Percentiles rank a stretch among this genome's conserved stretches.
phyloP scores from a whole-genome alignment of 2,888 invertebrate species.

The Idaea dimidiata region DNA sequence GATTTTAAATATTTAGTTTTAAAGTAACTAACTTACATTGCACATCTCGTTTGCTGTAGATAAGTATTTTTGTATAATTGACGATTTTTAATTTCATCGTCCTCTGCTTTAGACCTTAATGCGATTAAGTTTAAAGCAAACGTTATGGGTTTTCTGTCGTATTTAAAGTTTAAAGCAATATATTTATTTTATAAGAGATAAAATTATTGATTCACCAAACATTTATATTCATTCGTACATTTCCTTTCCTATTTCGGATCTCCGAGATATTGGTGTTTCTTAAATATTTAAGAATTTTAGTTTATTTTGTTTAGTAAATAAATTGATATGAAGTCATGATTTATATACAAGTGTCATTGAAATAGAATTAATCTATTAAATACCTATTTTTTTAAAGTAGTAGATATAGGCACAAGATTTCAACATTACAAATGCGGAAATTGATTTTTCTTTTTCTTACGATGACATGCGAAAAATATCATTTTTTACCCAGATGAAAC shows the following conservation, averaged over 20 bases:
- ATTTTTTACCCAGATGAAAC: neutral
- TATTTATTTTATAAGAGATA: neutral
- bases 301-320: slow-evolving; percentile 16
- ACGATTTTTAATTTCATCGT: slow-evolving; percentile 3
- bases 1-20: too few relatives aligned
- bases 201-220: neutral
- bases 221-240: neutral
- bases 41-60: too few relatives aligned
- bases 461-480: neutral
- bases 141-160: slow-evolving; percentile 11
- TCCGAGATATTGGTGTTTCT: neutral
- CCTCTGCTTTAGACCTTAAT: neutral
- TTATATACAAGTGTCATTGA: slow-evolving; percentile 47
- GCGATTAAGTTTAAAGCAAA: slow-evolving; percentile 17
- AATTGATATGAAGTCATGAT: slow-evolving; percentile 31
- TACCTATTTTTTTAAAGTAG: slow-evolving; percentile 68
- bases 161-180: neutral
- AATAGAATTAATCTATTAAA: slow-evolving; percentile 53
- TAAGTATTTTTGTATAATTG: neutral
- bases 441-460: neutral
- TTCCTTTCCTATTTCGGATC: neutral
- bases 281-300: slow-evolving; percentile 10
- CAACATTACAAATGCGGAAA: slow-evolving; percentile 50
- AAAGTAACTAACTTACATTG: too few relatives aligned
- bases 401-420: slow-evolving; percentile 72